Percentiles rank a stretch among this genome's conserved stretches.
Evolutionary conservation across 2,113 vertebrate species (phyloP).

Genomic region (Pluvialis apricaria): DNA sequence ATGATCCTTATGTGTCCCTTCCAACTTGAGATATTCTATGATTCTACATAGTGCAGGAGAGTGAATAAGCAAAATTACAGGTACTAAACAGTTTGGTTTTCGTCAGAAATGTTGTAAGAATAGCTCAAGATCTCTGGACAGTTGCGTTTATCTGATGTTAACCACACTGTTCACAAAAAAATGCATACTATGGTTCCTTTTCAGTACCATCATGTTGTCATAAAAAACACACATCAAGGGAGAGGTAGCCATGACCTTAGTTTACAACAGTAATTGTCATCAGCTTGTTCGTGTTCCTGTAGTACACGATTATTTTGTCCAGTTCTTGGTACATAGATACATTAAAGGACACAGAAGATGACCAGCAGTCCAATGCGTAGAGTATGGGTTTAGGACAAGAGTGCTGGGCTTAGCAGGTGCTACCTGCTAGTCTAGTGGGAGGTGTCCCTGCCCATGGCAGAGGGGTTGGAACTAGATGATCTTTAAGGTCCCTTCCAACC

Average conservation of each 20-base stretch:
- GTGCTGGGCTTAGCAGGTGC: not conserved
- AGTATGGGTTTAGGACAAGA: not conserved
- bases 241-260: not conserved
- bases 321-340: not conserved
- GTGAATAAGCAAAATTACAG: not conserved
- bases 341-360: not conserved
- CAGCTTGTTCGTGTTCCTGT: not conserved
- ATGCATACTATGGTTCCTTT: not conserved
- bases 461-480: too few relatives aligned
- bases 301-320: not conserved
- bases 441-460: too few relatives aligned
- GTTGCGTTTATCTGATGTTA: not conserved
- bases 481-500: too few relatives aligned
- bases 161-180: not conserved
- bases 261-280: not conserved
- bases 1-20: not conserved
- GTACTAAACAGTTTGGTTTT: not conserved
- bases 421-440: not conserved
- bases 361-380: accelerated
- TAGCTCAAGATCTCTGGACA: not conserved
- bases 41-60: not conserved
- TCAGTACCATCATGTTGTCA: not conserved
- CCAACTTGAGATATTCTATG: not conserved
- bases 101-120: not conserved
- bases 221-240: not conserved